Percentiles rank a stretch among this genome's conserved stretches.
Conservation (phyloP, 2,113 vertebrate genomes). For the Prunella fulvescens region DNA sequence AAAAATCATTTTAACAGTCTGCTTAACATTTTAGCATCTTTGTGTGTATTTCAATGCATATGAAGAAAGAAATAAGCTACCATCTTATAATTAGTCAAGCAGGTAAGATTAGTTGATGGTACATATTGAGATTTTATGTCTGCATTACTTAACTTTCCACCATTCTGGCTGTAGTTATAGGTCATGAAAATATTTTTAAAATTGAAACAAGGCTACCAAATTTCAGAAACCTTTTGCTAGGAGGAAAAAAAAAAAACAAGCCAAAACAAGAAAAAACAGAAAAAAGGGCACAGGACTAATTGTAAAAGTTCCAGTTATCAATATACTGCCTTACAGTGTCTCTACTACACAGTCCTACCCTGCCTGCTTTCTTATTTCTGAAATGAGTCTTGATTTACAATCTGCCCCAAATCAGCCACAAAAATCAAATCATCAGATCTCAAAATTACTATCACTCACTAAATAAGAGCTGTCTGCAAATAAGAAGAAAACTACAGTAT, state of each 20-base stretch:
- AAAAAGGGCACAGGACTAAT: not conserved
- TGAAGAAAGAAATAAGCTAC: not conserved
- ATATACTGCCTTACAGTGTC: not conserved
- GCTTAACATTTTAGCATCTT: not conserved
- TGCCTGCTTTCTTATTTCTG: not conserved
- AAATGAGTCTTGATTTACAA: not conserved
- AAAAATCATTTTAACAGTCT: not conserved
- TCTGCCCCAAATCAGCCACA: not conserved
- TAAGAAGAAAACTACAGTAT: not conserved
- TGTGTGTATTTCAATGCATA: not conserved
- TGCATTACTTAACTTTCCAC: not conserved
- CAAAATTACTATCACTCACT: not conserved
- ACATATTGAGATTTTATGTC: not conserved
- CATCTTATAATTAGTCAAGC: not conserved
- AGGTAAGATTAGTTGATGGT: constrained; percentile 32
- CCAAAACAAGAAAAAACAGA: not conserved
- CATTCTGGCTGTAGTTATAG: not conserved
- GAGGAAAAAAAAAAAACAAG: not conserved
- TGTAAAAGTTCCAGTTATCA: not conserved
- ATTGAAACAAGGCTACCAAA: not conserved
- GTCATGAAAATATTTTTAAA: not conserved
- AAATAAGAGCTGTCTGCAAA: not conserved
- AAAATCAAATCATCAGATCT: not conserved
- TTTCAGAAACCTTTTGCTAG: not conserved
- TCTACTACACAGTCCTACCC: not conserved